Evolutionary conservation across 1,140 invertebrate species (phyloP), one percentile per base, ranked within the genome.

Genomic region (Drosophila virilis): DNA sequence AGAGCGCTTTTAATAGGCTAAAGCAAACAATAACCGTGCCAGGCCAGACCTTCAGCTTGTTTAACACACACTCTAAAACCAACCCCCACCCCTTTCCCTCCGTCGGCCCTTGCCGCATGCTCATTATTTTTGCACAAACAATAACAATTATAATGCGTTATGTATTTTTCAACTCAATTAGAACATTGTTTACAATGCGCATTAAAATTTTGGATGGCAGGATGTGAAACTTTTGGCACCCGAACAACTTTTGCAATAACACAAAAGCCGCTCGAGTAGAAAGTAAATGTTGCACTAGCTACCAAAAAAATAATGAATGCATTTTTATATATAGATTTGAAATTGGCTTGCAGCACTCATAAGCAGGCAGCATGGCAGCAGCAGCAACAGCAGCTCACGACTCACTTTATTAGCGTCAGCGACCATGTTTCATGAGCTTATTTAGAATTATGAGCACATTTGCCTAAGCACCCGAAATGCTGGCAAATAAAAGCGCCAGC

Each of bases 101-200:
- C 45, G 17, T 17, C 12, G 32, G 33, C 33, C 35, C 8, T 1
- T 28, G 10, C 12, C 40, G 1, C 15, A 4, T 55, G 57, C 80
- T 86, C 79, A 86, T 86, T 86, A 86, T 83, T 83, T 83, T 77
- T 42, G 45, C 74, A 69, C 83, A 83, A 86, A 83, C 83, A 89
- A 89, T 89, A 86, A 86, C 83, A 86, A 74, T 88, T 51, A 77
- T 77, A 68, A 78, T 82, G 76, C 84, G 82, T 77, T 89, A 88
- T 89, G 84, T 89, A 88, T 88, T 88, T 88, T 88, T 89, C 84
- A 88, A 88, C 84, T 88, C 84, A 88, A 88, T 88, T 88, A 88
- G 84, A 89, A 89, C 78, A 84, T 84, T 74, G 84, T 88, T 88
- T 88, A 88, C 83, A 89, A 73, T 89, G 84, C 57, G 84, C 72